Conservation (phyloP, 37 sponge, comb jelly and placozoan genomes). For the Diacarnus erythraeanus region DNA sequence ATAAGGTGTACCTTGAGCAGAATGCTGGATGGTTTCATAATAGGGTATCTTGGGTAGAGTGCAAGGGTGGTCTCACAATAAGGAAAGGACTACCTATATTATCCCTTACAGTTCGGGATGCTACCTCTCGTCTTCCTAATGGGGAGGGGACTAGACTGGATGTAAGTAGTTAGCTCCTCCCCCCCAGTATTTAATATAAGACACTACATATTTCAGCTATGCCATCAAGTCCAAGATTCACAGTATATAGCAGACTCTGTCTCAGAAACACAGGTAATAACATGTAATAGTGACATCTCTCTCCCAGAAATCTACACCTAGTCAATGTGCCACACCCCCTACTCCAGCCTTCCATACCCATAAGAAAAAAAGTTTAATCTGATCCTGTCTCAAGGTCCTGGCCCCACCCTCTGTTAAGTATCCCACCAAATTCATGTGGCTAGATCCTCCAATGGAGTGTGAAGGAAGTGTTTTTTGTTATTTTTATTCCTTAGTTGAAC, state of each 20-base stretch:
- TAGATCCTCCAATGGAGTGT: no score
- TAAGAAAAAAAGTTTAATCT: no score
- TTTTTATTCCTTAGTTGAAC: slow-evolving; percentile 60
- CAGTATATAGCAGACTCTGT: slow-evolving; percentile 60
- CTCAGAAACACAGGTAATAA: slow-evolving; percentile 75
- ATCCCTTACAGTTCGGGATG: slow-evolving; percentile 73
- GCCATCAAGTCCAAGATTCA: slow-evolving; percentile 74
- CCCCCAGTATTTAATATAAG: not conserved
- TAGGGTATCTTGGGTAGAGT: no score
- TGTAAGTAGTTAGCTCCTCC: slow-evolving; percentile 49
- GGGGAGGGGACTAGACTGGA: slow-evolving; percentile 92
- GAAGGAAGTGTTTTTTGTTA: not conserved
- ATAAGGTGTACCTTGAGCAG: no score
- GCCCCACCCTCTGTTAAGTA: no score
- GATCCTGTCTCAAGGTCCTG: no score
- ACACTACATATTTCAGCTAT: slow-evolving; percentile 32
- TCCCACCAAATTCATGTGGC: no score
- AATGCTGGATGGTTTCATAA: no score
- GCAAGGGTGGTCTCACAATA: not conserved
- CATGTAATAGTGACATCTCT: no score
- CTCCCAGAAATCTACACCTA: no score
- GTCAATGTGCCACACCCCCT: no score
- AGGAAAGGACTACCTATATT: not conserved
- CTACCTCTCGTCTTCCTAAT: slow-evolving; percentile 83
- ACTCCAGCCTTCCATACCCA: no score